phyloP scores from a whole-genome alignment of 1,140 invertebrate species.

The Drosophila cardini region DNA sequence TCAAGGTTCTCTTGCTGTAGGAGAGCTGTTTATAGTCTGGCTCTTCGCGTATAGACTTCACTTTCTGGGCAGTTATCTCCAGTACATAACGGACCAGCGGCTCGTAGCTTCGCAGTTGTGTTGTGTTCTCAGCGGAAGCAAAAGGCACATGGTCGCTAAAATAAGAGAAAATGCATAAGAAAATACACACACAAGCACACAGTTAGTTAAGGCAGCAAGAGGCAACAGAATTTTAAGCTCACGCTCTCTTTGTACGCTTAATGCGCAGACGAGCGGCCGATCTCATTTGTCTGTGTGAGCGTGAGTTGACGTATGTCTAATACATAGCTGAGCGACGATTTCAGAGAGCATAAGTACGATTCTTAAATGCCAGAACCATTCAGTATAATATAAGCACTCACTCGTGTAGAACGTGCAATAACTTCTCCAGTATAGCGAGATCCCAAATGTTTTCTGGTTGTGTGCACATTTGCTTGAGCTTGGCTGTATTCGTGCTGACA shows the following conservation, averaged over 20 bases:
- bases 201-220: no score
- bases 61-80: slow-evolving; percentile 47
- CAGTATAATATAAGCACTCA: slow-evolving; percentile 30
- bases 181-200: no score
- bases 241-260: no score
- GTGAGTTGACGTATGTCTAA: no score
- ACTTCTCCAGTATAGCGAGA: slow-evolving; percentile 62
- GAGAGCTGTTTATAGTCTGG: slow-evolving; percentile 77
- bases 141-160: slow-evolving; percentile 74
- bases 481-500: slow-evolving; percentile 61
- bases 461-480: slow-evolving; percentile 64
- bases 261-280: no score
- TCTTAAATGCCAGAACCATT: no score
- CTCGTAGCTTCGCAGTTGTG: slow-evolving; percentile 59
- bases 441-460: slow-evolving; percentile 80
- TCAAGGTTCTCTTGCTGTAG: slow-evolving; percentile 72
- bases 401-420: slow-evolving; percentile 73
- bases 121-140: slow-evolving; percentile 57
- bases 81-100: slow-evolving; percentile 73
- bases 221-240: no score
- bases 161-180: no score
- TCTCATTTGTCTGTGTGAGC: no score
- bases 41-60: slow-evolving; percentile 67
- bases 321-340: no score
- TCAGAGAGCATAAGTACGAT: no score